Evolutionary conservation across 2,888 invertebrate species (phyloP).

Genomic region (Antheraea yamamai): DNA sequence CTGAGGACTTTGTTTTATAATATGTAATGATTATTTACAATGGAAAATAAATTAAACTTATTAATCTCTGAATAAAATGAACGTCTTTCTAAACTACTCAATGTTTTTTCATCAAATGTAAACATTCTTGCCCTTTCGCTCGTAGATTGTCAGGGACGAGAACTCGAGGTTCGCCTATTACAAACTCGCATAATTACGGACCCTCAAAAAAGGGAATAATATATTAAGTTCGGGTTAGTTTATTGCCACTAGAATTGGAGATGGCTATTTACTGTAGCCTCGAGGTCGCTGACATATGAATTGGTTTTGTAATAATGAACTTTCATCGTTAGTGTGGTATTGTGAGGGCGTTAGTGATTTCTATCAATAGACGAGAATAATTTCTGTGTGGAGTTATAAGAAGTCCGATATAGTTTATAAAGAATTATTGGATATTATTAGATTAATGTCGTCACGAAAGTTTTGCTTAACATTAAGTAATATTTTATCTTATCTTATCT

Average conservation of each 20-base stretch:
- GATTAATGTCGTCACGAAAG: background rate
- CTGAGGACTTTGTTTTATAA: too few relatives aligned
- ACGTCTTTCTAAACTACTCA: background rate
- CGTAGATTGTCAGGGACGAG: slow-evolving; percentile 29
- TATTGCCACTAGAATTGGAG: slow-evolving; percentile 19
- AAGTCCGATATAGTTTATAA: background rate
- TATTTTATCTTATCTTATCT: background rate
- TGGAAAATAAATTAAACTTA: too few relatives aligned
- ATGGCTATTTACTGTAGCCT: slow-evolving; percentile 15
- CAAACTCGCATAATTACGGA: slow-evolving; percentile 36
- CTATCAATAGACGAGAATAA: slow-evolving; percentile 3
- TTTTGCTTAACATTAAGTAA: background rate
- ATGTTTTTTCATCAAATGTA: slow-evolving; percentile 19
- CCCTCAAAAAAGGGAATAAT: slow-evolving; percentile 23
- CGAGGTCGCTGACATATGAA: slow-evolving; percentile 16
- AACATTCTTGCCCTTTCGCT: slow-evolving; percentile 27
- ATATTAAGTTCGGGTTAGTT: slow-evolving; percentile 19
- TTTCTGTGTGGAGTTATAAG: background rate
- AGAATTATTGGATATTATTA: background rate
- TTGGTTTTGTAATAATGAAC: slow-evolving; percentile 14
- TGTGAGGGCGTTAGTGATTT: slow-evolving; percentile 11
- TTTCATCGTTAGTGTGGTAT: background rate
- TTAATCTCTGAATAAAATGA: background rate
- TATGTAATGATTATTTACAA: too few relatives aligned
- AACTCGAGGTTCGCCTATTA: slow-evolving; percentile 29